Percentiles rank a stretch among this genome's conserved stretches.
Conservation (phyloP, 2,888 invertebrate species). For the Eupeodes luniger region DNA sequence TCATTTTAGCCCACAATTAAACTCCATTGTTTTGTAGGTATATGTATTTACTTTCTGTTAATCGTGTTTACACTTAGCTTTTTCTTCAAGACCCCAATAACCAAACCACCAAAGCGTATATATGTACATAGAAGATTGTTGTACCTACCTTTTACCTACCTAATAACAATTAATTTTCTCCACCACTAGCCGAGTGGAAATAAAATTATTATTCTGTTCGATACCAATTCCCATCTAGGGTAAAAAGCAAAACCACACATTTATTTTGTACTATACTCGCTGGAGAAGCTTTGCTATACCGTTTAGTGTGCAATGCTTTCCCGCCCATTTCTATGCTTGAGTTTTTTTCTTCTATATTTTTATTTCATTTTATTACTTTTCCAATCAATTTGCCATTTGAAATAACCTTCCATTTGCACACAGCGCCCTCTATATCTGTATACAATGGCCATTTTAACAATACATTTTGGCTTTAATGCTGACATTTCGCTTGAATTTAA, state of each 20-base stretch:
- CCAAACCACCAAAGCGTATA: conserved; percentile 13
- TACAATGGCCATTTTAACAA: conserved; percentile 41
- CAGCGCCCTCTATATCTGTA: conserved; percentile 7
- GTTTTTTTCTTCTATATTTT: conserved; percentile 1
- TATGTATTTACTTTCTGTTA: conserved; percentile 1
- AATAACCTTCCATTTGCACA: conserved; percentile 25
- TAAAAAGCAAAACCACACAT: conserved; percentile 50
- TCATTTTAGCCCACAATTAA: neutral
- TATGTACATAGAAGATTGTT: too few species aligned
- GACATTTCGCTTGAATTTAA: conserved; percentile 61
- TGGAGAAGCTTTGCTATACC: neutral
- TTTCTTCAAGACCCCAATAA: conserved; percentile 24
- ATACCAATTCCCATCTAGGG: conserved; percentile 39
- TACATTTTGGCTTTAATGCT: conserved; percentile 50
- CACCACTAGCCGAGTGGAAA: conserved; percentile 42
- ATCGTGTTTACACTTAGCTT: neutral
- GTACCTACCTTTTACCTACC: neutral
- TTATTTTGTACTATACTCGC: conserved; percentile 2
- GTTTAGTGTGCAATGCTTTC: conserved; percentile 26
- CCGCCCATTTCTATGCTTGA: conserved; percentile 27
- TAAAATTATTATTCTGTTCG: conserved; percentile 34
- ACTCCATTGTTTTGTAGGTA: neutral
- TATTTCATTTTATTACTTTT: conserved; percentile 56
- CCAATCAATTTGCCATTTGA: conserved; percentile 71
- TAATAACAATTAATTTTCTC: conserved; percentile 58